Evolutionary conservation across 2,797 vertebrate species (phyloP).

Genomic region (Notoglanidium macrostoma): DNA sequence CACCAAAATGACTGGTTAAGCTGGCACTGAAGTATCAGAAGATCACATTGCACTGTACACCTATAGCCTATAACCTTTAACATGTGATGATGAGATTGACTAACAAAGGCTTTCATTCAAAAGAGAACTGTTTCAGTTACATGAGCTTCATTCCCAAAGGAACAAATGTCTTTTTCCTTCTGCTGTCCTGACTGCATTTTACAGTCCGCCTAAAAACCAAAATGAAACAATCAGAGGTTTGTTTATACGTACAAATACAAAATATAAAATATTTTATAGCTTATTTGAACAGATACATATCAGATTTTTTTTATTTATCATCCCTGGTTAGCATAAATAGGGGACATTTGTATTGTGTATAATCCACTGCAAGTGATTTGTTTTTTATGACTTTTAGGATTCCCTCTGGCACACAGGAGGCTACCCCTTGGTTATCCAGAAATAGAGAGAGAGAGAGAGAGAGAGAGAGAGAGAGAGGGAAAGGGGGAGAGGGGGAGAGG

Average conservation of each 20-base stretch:
- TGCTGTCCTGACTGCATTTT: conserved; percentile 20
- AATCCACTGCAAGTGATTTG: neutral
- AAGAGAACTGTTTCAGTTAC: conserved; percentile 37
- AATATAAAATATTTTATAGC: neutral
- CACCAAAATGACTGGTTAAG: neutral
- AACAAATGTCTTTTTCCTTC: conserved; percentile 20
- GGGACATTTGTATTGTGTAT: neutral
- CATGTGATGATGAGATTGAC: neutral
- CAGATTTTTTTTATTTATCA: neutral
- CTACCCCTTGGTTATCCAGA: neutral
- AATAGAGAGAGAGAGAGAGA: neutral
- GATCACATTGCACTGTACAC: neutral
- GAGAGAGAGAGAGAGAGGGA: neutral
- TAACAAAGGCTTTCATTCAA: conserved; percentile 28
- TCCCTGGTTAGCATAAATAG: neutral
- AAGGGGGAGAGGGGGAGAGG: neutral
- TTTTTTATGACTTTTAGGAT: neutral
- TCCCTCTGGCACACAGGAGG: neutral
- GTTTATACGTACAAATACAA: neutral
- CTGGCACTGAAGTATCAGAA: neutral
- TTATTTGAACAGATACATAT: neutral
- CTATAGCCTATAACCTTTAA: conserved; percentile 10
- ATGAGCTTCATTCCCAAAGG: conserved; percentile 41
- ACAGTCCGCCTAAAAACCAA: neutral
- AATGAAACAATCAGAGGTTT: neutral